A percentile compares a stretch with the other conserved stretches of the same genome.
Conservation (phyloP, 2,113 vertebrate species). For the Pituophis catenifer region DNA sequence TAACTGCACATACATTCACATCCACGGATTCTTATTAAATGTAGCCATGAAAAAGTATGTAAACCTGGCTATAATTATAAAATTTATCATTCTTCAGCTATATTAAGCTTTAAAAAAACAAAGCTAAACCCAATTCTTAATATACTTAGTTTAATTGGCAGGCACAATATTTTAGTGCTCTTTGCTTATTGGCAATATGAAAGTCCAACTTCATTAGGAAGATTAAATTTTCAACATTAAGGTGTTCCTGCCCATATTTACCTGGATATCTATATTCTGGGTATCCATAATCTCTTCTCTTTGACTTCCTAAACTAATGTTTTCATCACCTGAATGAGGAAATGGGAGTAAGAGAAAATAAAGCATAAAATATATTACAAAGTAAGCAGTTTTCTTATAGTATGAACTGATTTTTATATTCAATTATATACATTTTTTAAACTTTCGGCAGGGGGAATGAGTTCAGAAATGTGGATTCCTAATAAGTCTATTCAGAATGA, state of each 20-base stretch:
- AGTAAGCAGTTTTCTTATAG: neutral
- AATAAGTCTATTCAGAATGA: neutral
- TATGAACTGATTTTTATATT: neutral
- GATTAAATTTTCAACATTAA: neutral
- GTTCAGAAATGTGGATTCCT: neutral
- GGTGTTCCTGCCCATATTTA: conserved; percentile 25
- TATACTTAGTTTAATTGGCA: neutral
- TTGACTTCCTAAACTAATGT: conserved; percentile 38
- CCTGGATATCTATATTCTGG: conserved; percentile 43
- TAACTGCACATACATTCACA: neutral
- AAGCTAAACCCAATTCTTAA: neutral
- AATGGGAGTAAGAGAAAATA: neutral
- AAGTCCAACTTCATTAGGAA: neutral
- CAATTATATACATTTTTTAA: neutral
- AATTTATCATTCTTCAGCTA: neutral
- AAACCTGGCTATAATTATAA: neutral
- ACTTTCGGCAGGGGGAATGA: neutral
- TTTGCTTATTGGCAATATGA: neutral
- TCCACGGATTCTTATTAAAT: neutral
- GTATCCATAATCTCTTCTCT: conserved; percentile 2
- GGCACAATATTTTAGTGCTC: neutral
- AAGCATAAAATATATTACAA: neutral
- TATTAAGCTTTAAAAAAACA: no score
- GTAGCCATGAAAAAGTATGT: neutral
- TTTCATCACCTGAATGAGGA: conserved; percentile 39